These are phyloP conservation scores for Trichonephila clavata DNA, from an alignment of 1,140 invertebrate genomes.

Conservation along the genomic window DNA sequence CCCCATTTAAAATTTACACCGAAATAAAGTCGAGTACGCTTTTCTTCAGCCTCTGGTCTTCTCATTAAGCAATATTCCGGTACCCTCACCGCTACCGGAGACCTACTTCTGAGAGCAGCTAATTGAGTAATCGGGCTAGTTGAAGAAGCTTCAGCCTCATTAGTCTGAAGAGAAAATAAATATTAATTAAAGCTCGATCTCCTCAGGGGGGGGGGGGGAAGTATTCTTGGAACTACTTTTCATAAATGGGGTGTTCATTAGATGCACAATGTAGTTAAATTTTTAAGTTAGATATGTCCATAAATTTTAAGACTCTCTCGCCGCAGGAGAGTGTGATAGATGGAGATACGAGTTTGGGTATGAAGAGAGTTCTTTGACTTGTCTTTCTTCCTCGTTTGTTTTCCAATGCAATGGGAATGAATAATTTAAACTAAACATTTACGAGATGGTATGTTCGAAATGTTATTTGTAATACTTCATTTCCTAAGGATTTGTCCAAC, in stretches of 20 bases:
- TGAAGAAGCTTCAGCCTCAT: conserved; percentile 4
- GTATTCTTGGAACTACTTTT: background rate
- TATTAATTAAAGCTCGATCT: conserved; percentile 2
- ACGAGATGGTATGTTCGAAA: too few relatives aligned
- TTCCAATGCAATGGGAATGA: too few relatives aligned
- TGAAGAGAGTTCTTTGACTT: too few relatives aligned
- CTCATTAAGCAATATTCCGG: background rate
- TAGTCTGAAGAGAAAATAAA: conserved; percentile 19
- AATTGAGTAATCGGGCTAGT: background rate
- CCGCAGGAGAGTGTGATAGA: background rate
- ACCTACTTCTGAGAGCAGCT: background rate
- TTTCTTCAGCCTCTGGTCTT: background rate
- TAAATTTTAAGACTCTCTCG: background rate
- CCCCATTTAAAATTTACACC: too few relatives aligned
- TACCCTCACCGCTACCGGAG: too few relatives aligned
- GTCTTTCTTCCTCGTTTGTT: too few relatives aligned
- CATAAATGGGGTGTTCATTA: conserved; percentile 4
- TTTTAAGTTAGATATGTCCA: background rate
- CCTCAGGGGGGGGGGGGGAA: background rate
- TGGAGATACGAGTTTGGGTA: background rate
- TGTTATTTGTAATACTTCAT: too few relatives aligned
- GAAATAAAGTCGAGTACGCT: too few relatives aligned
- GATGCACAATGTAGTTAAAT: background rate
- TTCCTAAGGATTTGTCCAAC: too few relatives aligned
- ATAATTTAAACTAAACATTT: too few relatives aligned